phyloP scores from a whole-genome alignment of 2,113 vertebrate species.

The Cynocephalus volans region DNA sequence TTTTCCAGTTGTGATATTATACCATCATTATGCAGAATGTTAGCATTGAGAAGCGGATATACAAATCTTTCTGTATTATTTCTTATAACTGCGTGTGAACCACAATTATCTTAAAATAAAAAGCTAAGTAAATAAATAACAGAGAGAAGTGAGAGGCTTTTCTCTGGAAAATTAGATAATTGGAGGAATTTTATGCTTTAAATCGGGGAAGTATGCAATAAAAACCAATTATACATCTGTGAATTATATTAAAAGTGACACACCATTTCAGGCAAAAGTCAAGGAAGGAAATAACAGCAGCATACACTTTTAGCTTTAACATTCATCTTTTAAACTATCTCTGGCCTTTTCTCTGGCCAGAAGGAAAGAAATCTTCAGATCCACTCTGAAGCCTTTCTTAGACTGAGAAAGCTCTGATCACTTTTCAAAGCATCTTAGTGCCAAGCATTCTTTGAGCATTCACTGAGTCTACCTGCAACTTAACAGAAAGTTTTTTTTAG shows the following conservation, averaged over 20 bases:
- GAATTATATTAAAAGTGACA: slow-evolving; percentile 49
- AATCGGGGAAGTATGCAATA: not conserved
- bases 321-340: slow-evolving; percentile 45
- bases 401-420: slow-evolving; percentile 11
- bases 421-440: slow-evolving; percentile 68
- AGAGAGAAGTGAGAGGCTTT: not conserved
- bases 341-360: slow-evolving; percentile 62
- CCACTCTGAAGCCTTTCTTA: slow-evolving; percentile 11
- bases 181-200: slow-evolving; percentile 2
- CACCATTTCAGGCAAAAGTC: not conserved
- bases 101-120: slow-evolving; percentile 13
- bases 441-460: slow-evolving; percentile 38
- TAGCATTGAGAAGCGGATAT: not conserved
- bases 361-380: slow-evolving; percentile 60
- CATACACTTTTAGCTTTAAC: slow-evolving; percentile 26
- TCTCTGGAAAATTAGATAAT: not conserved
- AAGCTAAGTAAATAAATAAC: slow-evolving; percentile 18
- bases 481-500: not conserved
- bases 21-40: not conserved
- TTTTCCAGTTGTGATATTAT: not conserved
- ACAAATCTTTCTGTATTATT: not conserved
- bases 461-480: slow-evolving; percentile 27
- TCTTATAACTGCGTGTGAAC: not conserved
- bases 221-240: slow-evolving; percentile 6
- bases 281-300: slow-evolving; percentile 45